Percentiles rank a stretch among this genome's conserved stretches.
Conservation (phyloP, 2,113 vertebrate genomes). For the Phocoena phocoena region DNA sequence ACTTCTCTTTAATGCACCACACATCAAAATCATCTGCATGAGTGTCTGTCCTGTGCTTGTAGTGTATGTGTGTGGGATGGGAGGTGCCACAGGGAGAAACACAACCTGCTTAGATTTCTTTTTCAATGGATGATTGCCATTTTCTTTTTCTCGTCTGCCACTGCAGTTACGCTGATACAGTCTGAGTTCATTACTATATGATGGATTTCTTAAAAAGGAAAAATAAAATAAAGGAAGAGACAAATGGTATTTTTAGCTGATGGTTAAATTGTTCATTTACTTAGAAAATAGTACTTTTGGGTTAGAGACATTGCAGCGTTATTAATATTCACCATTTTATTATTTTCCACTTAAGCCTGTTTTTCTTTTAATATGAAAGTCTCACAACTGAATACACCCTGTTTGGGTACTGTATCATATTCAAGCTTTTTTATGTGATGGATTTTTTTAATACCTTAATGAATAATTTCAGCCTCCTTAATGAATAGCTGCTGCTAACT, state of each 20-base stretch:
- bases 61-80: neutral
- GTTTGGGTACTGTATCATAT: neutral
- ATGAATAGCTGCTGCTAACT: constrained; percentile 60
- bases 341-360: constrained; percentile 31
- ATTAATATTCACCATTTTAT: constrained; percentile 28
- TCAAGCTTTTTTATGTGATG: constrained; percentile 11
- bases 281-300: neutral
- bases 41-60: neutral
- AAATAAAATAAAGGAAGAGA: constrained; percentile 24
- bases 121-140: neutral
- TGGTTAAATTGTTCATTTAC: constrained; percentile 34
- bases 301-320: neutral
- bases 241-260: constrained; percentile 19
- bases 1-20: neutral
- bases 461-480: constrained; percentile 49
- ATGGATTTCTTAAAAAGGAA: neutral
- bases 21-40: neutral
- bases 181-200: neutral
- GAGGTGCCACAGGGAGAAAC: neutral
- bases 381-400: neutral
- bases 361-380: constrained; percentile 2
- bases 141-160: neutral
- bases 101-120: neutral
- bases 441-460: neutral
- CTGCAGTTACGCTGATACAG: neutral